phyloP scores from a whole-genome alignment of 2,888 invertebrate species.

The Gnatocerus cornutus region DNA sequence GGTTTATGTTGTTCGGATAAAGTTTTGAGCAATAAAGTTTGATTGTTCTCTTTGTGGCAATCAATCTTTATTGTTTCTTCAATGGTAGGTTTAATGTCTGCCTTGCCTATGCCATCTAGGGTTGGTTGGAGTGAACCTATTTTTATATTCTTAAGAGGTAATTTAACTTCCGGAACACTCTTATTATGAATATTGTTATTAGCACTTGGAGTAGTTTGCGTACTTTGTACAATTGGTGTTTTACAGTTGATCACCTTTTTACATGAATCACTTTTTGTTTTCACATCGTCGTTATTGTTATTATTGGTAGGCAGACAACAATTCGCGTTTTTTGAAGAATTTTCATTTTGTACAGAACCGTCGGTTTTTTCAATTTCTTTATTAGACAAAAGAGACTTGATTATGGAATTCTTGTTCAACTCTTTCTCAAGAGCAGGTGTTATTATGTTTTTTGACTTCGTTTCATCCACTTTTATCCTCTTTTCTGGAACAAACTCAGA shows the following conservation, averaged over 20 bases:
- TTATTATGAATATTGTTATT: constrained; percentile 29
- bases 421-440: constrained; percentile 6
- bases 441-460: constrained; percentile 18
- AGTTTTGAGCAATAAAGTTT: constrained; percentile 38
- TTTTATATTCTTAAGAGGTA: constrained; percentile 6
- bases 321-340: constrained; percentile 46
- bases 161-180: too few relatives aligned
- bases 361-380: not conserved
- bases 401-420: constrained; percentile 24
- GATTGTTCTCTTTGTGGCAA: constrained; percentile 4
- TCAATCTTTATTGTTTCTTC: not conserved
- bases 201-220: constrained; percentile 13
- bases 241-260: constrained; percentile 18
- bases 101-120: constrained; percentile 13
- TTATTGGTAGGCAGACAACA: constrained; percentile 37
- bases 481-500: constrained; percentile 20
- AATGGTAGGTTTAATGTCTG: constrained; percentile 24
- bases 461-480: constrained; percentile 14
- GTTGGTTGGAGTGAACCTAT: not conserved
- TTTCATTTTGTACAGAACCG: constrained; percentile 39
- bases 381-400: constrained; percentile 14
- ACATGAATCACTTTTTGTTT: constrained; percentile 8
- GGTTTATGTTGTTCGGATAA: constrained; percentile 50
- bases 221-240: constrained; percentile 33
- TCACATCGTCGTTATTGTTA: constrained; percentile 24